phyloP scores from a whole-genome alignment of 2,797 vertebrate genomes.

The Sebastes dallii region DNA sequence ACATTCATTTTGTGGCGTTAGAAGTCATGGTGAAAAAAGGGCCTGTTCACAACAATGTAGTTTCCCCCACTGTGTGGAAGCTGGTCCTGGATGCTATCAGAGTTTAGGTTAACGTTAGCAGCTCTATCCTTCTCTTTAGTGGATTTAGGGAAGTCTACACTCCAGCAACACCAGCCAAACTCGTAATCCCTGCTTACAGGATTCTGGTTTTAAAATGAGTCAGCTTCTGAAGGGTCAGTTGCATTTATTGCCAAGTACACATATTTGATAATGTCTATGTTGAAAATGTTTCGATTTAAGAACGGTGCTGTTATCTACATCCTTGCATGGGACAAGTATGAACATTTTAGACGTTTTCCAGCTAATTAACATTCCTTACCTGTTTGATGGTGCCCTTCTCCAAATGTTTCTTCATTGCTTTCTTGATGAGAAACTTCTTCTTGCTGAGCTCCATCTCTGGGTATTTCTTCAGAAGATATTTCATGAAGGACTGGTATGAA shows the following conservation, averaged over 20 bases:
- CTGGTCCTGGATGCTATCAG: background rate
- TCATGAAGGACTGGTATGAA: slow-evolving; percentile 91
- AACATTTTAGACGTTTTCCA: background rate
- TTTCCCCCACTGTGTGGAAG: background rate
- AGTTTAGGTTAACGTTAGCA: background rate
- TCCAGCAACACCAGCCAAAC: background rate
- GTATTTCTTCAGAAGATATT: slow-evolving; percentile 94
- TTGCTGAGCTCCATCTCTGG: slow-evolving; percentile 92
- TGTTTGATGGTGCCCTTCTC: slow-evolving; percentile 94
- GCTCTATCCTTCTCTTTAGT: background rate
- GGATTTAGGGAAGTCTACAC: background rate
- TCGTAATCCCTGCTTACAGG: no score
- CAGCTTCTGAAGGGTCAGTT: no score
- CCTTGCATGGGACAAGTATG: accelerated
- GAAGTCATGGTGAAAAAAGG: background rate
- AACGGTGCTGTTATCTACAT: background rate
- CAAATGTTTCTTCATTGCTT: slow-evolving; percentile 92
- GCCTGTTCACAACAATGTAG: background rate
- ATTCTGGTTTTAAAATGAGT: background rate
- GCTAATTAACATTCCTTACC: slow-evolving; percentile 73
- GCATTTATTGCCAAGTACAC: background rate
- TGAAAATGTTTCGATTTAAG: background rate
- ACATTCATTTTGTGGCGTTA: background rate
- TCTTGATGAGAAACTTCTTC: slow-evolving; percentile 95
- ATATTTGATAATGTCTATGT: background rate